phyloP scores from a whole-genome alignment of 2,797 vertebrate species.

The Chanos chanos region DNA sequence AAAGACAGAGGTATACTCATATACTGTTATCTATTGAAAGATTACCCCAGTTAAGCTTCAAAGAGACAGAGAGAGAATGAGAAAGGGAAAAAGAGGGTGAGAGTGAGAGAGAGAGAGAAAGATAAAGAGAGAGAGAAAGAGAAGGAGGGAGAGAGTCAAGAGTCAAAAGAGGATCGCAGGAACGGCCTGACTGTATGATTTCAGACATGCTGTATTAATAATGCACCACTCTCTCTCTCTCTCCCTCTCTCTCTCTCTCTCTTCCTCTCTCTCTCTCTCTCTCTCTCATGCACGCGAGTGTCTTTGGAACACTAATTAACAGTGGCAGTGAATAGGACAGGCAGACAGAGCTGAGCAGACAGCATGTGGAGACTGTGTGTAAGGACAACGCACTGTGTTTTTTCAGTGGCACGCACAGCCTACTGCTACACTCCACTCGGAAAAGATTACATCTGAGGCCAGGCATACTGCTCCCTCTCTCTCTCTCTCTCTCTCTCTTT shows the following conservation, averaged over 20 bases:
- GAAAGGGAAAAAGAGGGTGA: neutral
- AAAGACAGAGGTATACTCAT: no score
- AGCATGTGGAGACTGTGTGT: no score
- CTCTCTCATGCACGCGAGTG: neutral
- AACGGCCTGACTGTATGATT: slow-evolving; percentile 13
- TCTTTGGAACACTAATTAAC: slow-evolving; percentile 12
- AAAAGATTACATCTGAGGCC: no score
- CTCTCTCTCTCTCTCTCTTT: slow-evolving; percentile 8
- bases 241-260: neutral
- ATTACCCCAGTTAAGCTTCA: neutral
- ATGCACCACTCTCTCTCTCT: neutral
- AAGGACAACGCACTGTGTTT: no score
- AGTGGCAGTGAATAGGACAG: slow-evolving; percentile 20
- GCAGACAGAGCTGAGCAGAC: slow-evolving; percentile 19
- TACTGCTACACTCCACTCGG: no score
- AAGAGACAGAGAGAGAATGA: neutral
- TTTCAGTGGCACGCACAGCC: no score
- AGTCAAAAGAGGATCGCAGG: no score
- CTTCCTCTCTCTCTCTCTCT: neutral
- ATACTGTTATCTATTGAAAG: no score
- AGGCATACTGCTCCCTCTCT: slow-evolving; percentile 48
- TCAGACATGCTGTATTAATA: slow-evolving; percentile 24
- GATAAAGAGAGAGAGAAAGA: neutral
- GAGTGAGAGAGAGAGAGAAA: neutral
- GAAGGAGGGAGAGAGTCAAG: neutral